Conservation (phyloP, 2,888 invertebrate species). For the Piscicola geometra region DNA sequence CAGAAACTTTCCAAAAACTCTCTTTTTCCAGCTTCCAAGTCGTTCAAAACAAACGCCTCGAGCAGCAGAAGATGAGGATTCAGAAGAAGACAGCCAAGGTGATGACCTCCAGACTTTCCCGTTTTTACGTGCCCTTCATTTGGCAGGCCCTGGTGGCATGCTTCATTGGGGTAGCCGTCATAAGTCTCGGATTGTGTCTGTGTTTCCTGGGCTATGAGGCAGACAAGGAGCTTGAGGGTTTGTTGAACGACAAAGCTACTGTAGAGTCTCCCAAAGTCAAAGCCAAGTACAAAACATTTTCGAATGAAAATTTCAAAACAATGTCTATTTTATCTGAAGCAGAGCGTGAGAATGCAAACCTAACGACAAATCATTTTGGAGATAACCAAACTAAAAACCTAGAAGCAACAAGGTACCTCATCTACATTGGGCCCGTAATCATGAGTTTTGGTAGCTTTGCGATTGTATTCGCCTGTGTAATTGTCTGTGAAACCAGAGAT, state of each 20-base stretch:
- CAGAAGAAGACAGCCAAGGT: neutral
- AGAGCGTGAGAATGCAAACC: neutral
- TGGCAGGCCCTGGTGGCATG: constrained; percentile 32
- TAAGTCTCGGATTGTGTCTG: constrained; percentile 25
- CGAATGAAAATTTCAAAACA: neutral
- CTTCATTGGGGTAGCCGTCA: constrained; percentile 13
- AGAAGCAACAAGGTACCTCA: constrained; percentile 59
- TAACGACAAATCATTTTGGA: neutral
- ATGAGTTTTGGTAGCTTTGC: constrained; percentile 98
- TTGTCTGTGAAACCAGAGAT: constrained; percentile 96
- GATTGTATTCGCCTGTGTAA: constrained; percentile 91
- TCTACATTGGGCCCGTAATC: constrained; percentile 92
- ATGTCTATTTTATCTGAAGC: too few relatives aligned
- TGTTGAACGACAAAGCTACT: neutral
- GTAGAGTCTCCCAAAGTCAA: neutral
- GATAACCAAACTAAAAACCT: neutral
- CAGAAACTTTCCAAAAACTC: neutral
- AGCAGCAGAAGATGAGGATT: neutral
- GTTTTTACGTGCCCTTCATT: constrained; percentile 34
- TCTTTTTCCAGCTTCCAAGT: constrained; percentile 21
- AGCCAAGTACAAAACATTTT: neutral
- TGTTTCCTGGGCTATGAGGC: constrained; percentile 34
- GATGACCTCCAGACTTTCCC: neutral
- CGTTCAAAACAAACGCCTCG: constrained; percentile 7
- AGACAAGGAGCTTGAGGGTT: constrained; percentile 2